Evolutionary conservation across 2,797 vertebrate genomes (phyloP), one percentile per base, ranked within the genome.

Genomic region (Sternotherus odoratus): DNA sequence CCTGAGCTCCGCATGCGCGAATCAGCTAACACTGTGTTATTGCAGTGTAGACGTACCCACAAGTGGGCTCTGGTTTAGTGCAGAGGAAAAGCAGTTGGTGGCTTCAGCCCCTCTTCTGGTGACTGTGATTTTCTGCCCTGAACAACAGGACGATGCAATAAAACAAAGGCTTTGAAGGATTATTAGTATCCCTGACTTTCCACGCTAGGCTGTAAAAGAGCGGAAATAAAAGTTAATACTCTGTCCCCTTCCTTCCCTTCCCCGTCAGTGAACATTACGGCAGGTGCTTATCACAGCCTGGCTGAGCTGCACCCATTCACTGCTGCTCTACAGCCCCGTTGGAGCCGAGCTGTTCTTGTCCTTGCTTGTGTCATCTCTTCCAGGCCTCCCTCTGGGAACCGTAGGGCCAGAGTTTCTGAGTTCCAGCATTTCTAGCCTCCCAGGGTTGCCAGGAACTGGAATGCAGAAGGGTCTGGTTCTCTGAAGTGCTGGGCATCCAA

Each of bases 271-370:
- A 26, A 46, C 36, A 5, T 30, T 66, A 54, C 7, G 0, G 1
- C 2, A 2, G 11, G 11, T 0, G 0, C 57, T 79, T 86, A 39
- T 28, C 39, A 0, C 0, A 84, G 53, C 43, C 66, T 12, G 66
- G 36, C 36, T 26, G 33, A 63, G 60, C 60, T 19, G 60, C 33
- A 19, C 2, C 33, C 8, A 16, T 33, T n/a, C 60, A 19, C 33
- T 17, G 33, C 60, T 19, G 30, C 60, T 63, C 16, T 63, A n/a
- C 33, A 63, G 33, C 60, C 60, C 60, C 16, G 60, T 17, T 69
- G 63, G n/a, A 33, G n/a, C 63, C 63, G 36, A 36, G 33, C 17
- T 66, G 17, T 46, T 43, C 5, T 8, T 46, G 24, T 46, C 26
- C 43, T 75, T 46, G 24, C 13, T 46, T 46, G 23, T 74, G 69